Percentiles rank a stretch among this genome's conserved stretches.
These are phyloP conservation scores for Condylura cristata DNA, from an alignment of 2,113 vertebrate species.

Conservation along the genomic window DNA sequence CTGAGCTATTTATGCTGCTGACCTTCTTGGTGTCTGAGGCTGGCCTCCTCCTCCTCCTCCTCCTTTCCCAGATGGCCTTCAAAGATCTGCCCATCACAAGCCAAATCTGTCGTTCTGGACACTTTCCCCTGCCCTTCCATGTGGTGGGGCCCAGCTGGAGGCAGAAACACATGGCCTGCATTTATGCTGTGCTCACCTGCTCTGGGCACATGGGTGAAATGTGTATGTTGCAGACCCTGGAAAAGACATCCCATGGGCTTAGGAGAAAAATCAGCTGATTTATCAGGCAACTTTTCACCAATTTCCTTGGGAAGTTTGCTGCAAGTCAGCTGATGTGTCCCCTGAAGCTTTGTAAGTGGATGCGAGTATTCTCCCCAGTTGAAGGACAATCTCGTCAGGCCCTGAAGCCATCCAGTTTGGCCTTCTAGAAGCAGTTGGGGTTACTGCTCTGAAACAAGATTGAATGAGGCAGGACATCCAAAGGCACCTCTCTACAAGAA, in stretches of 20 bases:
- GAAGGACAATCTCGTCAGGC: not conserved
- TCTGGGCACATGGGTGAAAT: not conserved
- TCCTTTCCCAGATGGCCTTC: constrained; percentile 47
- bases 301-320: not conserved
- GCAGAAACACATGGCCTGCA: not conserved
- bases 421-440: not conserved
- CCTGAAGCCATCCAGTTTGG: not conserved
- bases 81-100: constrained; percentile 41
- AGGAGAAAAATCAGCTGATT: not conserved
- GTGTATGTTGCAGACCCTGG: not conserved
- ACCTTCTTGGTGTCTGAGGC: constrained; percentile 30
- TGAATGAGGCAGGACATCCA: not conserved
- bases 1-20: constrained; percentile 47
- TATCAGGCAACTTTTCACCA: not conserved
- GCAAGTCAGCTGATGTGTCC: not conserved
- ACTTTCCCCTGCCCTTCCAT: not conserved
- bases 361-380: not conserved
- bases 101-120: constrained; percentile 32
- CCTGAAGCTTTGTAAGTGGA: not conserved
- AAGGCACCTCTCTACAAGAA: not conserved
- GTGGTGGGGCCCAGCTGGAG: not conserved
- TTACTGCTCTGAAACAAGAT: not conserved
- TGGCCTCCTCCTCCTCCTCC: constrained; percentile 47
- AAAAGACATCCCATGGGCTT: not conserved
- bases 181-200: not conserved